A percentile compares a stretch with the other conserved stretches of the same genome.
phyloP scores from a whole-genome alignment of 2,113 vertebrate species.

The Gallinago paraguaiae region DNA sequence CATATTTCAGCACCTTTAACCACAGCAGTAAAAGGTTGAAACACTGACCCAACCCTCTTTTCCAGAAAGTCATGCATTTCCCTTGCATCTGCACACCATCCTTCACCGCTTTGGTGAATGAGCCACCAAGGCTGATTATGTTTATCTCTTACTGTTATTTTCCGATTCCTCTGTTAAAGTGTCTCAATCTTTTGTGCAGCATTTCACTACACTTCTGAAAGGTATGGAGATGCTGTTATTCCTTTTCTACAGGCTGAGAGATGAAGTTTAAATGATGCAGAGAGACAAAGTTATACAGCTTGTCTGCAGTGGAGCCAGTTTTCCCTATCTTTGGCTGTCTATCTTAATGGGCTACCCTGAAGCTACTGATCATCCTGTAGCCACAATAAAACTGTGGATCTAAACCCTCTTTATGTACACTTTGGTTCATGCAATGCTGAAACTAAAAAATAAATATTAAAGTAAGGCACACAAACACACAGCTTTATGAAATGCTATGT shows the following conservation, averaged over 20 bases:
- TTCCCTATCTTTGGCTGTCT: neutral
- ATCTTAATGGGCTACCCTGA: neutral
- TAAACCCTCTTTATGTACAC: neutral
- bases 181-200: neutral
- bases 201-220: neutral
- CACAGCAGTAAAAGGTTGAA: neutral
- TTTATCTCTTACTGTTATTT: neutral
- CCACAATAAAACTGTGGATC: neutral
- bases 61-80: neutral
- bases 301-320: neutral
- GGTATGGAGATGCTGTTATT: neutral
- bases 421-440: neutral
- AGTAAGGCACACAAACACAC: neutral
- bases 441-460: neutral
- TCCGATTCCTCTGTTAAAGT: rapidly evolving
- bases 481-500: neutral
- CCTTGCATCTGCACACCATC: neutral
- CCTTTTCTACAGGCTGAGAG: neutral
- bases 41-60: neutral
- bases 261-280: neutral
- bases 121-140: neutral
- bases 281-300: neutral
- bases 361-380: neutral
- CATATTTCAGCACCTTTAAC: neutral
- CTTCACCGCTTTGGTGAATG: neutral